These are phyloP conservation scores for Machimus rusticus DNA, from an alignment of 2,888 invertebrate species.

Conservation along the genomic window DNA sequence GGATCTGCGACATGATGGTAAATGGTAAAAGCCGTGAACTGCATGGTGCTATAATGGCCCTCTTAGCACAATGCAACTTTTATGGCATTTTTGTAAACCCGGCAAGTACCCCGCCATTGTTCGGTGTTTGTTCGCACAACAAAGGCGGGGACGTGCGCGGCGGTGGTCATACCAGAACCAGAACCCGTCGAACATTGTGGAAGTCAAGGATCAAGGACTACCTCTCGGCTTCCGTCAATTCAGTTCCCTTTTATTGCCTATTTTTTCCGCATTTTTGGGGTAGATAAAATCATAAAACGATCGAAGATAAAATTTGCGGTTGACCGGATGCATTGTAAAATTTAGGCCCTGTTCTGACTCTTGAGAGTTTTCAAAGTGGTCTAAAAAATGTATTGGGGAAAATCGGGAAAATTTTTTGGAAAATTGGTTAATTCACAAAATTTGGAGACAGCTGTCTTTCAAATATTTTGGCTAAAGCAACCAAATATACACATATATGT, in stretches of 20 bases:
- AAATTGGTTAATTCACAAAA: background rate
- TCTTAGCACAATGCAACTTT: background rate
- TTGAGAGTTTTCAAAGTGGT: background rate
- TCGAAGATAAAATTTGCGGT: slow-evolving; percentile 23
- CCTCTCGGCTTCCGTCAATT: background rate
- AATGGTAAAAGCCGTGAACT: background rate
- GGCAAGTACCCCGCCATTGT: background rate
- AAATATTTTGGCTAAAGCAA: background rate
- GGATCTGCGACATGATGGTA: background rate
- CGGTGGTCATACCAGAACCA: background rate
- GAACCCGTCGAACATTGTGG: background rate
- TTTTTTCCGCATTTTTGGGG: background rate
- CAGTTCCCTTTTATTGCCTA: background rate
- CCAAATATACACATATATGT: no score
- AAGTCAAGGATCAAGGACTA: slow-evolving; percentile 17
- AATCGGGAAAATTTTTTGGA: background rate
- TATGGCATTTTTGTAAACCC: background rate
- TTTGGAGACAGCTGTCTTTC: background rate
- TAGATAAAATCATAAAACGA: slow-evolving; percentile 6
- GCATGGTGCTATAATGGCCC: background rate
- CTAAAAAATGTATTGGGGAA: background rate
- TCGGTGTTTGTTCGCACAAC: background rate
- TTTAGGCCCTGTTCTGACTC: background rate
- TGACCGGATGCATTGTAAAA: background rate
- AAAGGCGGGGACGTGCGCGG: background rate